These are phyloP conservation scores for Daboia siamensis DNA, from an alignment of 2,113 vertebrate genomes.

Conservation along the genomic window DNA sequence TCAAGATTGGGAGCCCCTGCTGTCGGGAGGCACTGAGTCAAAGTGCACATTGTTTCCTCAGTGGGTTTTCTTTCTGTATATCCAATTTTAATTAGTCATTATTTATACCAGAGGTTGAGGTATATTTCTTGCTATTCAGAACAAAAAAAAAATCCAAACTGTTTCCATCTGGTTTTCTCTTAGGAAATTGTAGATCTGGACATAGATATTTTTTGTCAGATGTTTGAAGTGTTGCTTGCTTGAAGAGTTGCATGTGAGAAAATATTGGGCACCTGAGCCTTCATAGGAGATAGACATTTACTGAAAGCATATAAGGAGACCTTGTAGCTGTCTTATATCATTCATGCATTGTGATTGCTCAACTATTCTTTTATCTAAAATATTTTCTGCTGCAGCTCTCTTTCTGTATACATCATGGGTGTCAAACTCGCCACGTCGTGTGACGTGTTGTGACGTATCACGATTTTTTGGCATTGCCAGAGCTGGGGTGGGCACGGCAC, in stretches of 20 bases:
- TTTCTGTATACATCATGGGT: neutral
- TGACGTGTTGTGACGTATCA: too few relatives aligned
- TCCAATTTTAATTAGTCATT: neutral
- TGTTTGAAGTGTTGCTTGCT: neutral
- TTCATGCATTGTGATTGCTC: neutral
- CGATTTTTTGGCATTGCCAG: too few relatives aligned
- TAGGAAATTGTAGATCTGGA: neutral
- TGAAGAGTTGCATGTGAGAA: neutral
- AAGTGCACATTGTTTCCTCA: neutral
- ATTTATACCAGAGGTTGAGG: neutral
- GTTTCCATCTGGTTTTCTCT: conserved; percentile 14
- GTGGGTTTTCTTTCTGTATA: neutral
- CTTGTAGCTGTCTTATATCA: neutral
- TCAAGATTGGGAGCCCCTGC: neutral
- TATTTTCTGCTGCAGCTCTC: neutral
- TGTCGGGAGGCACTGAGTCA: neutral
- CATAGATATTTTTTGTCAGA: neutral
- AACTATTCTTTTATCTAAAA: neutral
- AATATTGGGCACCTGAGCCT: neutral
- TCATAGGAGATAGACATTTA: neutral
- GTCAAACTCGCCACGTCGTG: too few relatives aligned
- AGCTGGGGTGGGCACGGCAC: too few relatives aligned
- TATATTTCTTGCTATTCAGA: neutral
- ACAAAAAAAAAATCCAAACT: neutral
- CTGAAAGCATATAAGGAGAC: neutral